Evolutionary conservation across 1,140 invertebrate genomes (phyloP).

Genomic region (Ruditapes philippinarum): DNA sequence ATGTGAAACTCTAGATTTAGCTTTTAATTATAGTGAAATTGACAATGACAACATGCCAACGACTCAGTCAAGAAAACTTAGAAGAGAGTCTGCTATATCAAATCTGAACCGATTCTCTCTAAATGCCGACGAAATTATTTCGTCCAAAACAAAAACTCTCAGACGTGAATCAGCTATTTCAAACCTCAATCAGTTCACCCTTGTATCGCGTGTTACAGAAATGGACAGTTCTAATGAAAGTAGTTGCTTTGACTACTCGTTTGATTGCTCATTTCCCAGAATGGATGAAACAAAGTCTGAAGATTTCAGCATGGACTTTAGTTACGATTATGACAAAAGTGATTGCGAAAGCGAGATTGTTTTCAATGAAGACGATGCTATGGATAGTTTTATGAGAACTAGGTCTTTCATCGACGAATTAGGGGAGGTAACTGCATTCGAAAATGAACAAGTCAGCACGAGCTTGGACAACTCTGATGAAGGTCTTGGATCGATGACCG

Average conservation of each 20-base stretch:
- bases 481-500: no score
- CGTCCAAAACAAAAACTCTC: background rate
- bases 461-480: no score
- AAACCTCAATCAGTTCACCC: conserved; percentile 31
- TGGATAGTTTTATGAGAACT: conserved; percentile 48
- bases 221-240: background rate
- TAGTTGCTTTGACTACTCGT: conserved; percentile 39
- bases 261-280: conserved; percentile 52
- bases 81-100: conserved; percentile 52
- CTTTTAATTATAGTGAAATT: background rate
- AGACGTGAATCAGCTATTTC: conserved; percentile 54
- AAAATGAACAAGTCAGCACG: no score
- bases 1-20: conserved; percentile 1
- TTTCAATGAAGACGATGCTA: background rate
- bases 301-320: conserved; percentile 27
- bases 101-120: conserved; percentile 43
- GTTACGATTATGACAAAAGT: conserved; percentile 35
- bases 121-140: no score
- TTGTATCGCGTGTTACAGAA: background rate
- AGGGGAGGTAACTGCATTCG: background rate
- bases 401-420: background rate
- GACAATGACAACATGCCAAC: background rate
- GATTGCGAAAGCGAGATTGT: background rate
- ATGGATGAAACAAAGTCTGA: conserved; percentile 48
- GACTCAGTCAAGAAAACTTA: background rate